Evolutionary conservation across 2,797 vertebrate species (phyloP).

Genomic region (Sternotherus odoratus): DNA sequence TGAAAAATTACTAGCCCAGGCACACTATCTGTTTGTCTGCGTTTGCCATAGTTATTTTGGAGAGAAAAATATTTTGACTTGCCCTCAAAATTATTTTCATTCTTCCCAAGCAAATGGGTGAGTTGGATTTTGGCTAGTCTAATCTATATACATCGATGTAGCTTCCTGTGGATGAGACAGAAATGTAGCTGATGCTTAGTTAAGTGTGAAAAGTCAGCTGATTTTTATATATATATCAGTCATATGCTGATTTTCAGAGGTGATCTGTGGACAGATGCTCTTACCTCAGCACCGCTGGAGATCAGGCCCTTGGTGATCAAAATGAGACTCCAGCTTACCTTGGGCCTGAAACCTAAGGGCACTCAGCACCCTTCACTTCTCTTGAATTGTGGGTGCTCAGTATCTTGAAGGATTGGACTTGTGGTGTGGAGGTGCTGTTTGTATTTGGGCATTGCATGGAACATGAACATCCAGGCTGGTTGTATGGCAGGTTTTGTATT

Average conservation of each 20-base stretch:
- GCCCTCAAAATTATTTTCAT: neutral
- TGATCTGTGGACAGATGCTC: neutral
- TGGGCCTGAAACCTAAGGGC: neutral
- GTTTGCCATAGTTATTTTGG: neutral
- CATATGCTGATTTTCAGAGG: neutral
- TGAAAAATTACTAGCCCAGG: neutral
- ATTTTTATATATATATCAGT: neutral
- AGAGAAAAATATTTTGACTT: neutral
- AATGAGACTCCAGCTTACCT: neutral
- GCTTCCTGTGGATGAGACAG: neutral
- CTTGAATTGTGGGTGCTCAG: neutral
- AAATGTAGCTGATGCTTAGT: too few species aligned
- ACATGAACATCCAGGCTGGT: neutral
- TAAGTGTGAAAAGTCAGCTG: neutral
- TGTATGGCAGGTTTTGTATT: neutral
- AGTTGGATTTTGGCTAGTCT: neutral
- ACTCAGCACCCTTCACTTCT: neutral
- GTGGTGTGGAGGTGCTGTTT: too few species aligned
- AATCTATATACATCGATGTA: neutral
- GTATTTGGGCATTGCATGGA: neutral
- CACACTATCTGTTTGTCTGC: neutral
- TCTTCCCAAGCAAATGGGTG: rapidly evolving
- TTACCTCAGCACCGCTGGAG: neutral
- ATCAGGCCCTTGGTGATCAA: neutral
- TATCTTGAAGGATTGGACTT: neutral